Conservation (phyloP, 2,888 invertebrate species). For the Opisthograptis luteolata region DNA sequence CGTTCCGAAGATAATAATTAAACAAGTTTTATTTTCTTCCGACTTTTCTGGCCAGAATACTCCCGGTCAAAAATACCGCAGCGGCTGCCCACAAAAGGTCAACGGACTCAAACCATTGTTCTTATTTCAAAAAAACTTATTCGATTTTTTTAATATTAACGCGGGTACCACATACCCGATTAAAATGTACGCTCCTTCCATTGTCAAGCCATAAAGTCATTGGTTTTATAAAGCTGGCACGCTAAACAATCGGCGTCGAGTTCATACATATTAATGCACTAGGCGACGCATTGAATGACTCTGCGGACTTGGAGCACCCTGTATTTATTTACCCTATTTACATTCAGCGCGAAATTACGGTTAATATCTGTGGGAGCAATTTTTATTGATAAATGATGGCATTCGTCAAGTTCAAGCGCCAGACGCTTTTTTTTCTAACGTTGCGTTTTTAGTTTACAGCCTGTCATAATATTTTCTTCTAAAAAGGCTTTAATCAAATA, state of each 20-base stretch:
- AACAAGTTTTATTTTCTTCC: too few relatives aligned
- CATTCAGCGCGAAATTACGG: conserved; percentile 41
- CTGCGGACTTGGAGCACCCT: conserved; percentile 46
- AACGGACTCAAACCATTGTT: conserved; percentile 14
- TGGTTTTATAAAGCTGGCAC: conserved; percentile 45
- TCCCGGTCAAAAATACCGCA: neutral
- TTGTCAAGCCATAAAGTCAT: conserved; percentile 39
- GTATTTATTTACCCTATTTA: conserved; percentile 50
- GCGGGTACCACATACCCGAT: conserved; percentile 11
- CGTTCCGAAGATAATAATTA: too few relatives aligned
- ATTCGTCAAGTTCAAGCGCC: neutral
- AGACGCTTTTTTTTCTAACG: neutral
- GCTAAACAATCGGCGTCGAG: conserved; percentile 45
- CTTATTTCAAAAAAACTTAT: conserved; percentile 10
- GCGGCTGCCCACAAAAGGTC: neutral
- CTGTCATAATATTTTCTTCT: too few relatives aligned
- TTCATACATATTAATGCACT: conserved; percentile 70
- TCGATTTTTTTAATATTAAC: conserved; percentile 16
- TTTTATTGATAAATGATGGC: conserved; percentile 29
- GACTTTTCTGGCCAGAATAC: neutral
- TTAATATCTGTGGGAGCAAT: conserved; percentile 41
- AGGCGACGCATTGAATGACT: conserved; percentile 58
- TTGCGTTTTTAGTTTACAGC: neutral
- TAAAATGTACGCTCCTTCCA: conserved; percentile 35
- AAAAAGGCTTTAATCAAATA: too few relatives aligned